Conservation (phyloP, 2,113 vertebrate genomes). For the Chitala chitala region DNA sequence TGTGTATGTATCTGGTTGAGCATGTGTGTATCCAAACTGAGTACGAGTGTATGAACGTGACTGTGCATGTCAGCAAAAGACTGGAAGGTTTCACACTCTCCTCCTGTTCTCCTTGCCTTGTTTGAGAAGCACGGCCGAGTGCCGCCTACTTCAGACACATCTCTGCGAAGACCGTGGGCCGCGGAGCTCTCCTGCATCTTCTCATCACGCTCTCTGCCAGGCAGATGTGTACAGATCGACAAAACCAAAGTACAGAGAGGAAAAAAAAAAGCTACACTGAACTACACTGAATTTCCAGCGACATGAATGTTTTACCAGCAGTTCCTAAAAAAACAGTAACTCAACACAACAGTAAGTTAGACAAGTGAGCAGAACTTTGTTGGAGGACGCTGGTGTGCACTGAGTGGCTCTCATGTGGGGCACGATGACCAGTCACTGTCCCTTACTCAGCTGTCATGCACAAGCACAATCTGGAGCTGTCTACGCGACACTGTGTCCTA, state of each 20-base stretch:
- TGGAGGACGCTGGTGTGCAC: background rate
- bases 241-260: background rate
- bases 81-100: too few species aligned
- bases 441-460: too few species aligned
- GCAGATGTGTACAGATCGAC: background rate
- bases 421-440: too few species aligned
- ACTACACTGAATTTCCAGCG: background rate
- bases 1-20: background rate
- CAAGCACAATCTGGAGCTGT: too few species aligned
- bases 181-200: background rate
- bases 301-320: background rate
- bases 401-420: too few species aligned
- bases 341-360: too few species aligned
- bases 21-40: too few species aligned
- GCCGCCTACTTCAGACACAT: background rate
- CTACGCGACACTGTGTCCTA: too few species aligned
- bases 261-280: background rate
- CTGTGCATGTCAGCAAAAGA: too few species aligned
- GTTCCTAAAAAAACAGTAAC: background rate
- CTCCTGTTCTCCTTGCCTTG: background rate
- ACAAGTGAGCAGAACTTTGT: too few species aligned
- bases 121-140: background rate
- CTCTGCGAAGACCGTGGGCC: background rate
- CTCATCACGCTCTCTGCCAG: background rate
- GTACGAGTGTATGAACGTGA: background rate